phyloP scores from a whole-genome alignment of 2,888 invertebrate genomes.

The Pristionchus mayeri region DNA sequence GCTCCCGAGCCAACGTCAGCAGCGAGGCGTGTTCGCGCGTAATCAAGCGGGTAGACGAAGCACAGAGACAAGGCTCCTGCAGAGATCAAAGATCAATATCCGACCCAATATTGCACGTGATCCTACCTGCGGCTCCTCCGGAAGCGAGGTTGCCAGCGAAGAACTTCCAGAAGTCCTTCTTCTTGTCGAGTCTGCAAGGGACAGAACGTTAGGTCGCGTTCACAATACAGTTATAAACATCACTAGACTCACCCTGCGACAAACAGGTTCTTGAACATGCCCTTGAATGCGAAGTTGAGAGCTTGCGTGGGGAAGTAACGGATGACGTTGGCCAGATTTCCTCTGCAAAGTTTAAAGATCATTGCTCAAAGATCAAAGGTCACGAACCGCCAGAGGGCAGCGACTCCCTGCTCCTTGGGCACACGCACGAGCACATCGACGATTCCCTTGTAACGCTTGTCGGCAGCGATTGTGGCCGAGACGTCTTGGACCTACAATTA shows the following conservation, averaged over 20 bases:
- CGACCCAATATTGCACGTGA: not conserved
- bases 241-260: slow-evolving; percentile 47
- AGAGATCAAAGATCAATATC: slow-evolving; percentile 46
- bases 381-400: slow-evolving; percentile 76
- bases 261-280: slow-evolving; percentile 70
- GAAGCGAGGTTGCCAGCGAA: slow-evolving; percentile 85
- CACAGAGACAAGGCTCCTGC: slow-evolving; percentile 89
- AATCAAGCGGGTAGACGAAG: slow-evolving; percentile 95
- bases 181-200: slow-evolving; percentile 82
- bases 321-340: slow-evolving; percentile 72
- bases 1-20: slow-evolving; percentile 89
- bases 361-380: not conserved
- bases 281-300: slow-evolving; percentile 92
- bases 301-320: slow-evolving; percentile 92
- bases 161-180: slow-evolving; percentile 87
- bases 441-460: slow-evolving; percentile 69
- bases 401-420: slow-evolving; percentile 72
- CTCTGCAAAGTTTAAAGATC: slow-evolving; percentile 59
- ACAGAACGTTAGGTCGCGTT: not conserved
- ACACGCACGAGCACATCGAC: slow-evolving; percentile 65
- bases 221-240: not conserved
- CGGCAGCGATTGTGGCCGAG: slow-evolving; percentile 61
- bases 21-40: slow-evolving; percentile 90
- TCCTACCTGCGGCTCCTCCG: slow-evolving; percentile 86
- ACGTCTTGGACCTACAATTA: slow-evolving; percentile 64